Percentiles rank a stretch among this genome's conserved stretches.
Conservation (phyloP, 2,797 vertebrate species). For the Leucoraja ocellata region DNA sequence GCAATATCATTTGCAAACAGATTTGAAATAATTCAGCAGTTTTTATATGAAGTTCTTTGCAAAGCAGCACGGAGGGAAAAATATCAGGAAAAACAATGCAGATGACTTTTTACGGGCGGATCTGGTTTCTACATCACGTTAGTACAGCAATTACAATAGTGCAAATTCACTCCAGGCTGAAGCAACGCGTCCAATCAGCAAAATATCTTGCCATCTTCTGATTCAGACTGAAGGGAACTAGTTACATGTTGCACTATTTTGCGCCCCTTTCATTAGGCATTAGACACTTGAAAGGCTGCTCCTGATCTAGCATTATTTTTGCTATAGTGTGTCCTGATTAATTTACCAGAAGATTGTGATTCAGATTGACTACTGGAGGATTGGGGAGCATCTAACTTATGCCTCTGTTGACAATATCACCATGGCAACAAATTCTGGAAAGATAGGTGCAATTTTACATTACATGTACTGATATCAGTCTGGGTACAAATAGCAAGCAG, state of each 20-base stretch:
- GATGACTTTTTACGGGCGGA: too few species aligned
- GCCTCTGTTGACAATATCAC: background rate
- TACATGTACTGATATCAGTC: background rate
- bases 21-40: too few species aligned
- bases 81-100: too few species aligned
- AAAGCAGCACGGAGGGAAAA: too few species aligned
- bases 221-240: too few species aligned
- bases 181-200: too few species aligned
- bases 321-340: background rate
- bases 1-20: too few species aligned
- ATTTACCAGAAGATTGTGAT: background rate
- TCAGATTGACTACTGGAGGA: background rate
- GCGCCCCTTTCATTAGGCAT: background rate
- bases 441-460: background rate
- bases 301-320: background rate
- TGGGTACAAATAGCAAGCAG: background rate
- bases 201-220: too few species aligned
- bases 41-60: too few species aligned
- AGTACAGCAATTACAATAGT: too few species aligned
- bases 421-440: background rate
- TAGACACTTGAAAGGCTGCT: background rate
- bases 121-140: too few species aligned
- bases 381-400: background rate
- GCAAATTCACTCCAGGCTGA: too few species aligned
- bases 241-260: background rate